Base-by-base conservation (phyloP, 64 coral and sea anemone genomes). In the Acropora yongei region DNA sequence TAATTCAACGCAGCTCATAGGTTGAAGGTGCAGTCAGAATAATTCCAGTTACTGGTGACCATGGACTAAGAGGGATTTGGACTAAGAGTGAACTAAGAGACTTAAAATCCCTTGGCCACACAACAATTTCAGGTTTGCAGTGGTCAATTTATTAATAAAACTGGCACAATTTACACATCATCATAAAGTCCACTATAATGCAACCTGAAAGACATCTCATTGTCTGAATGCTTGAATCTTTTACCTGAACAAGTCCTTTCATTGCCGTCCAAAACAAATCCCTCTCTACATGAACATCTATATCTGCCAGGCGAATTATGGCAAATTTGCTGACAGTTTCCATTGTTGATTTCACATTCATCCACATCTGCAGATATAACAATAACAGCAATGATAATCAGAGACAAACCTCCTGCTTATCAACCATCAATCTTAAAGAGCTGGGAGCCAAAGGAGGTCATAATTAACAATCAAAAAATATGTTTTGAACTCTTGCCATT, bases 231-330 rank as follows among this genome's bases (percentile, higher is more conserved):
- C n/a, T n/a, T n/a, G n/a, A 17, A 8, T 66, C 1, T 9, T 55
- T 61, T 84, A 84, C 81, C 81, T 84, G 81, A 84, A 45, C 81
- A 84, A 0, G 81, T 84, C 17, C 43, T 47, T 48, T 11, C 20
- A 17, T 84, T 84, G 1, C 42, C n/a, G 60, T 84, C 81, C 45
- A 84, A 20, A 2, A 48, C 7, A 44, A 69, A 84, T 3, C 81
- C 81, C 11, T 84, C 42, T 10, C 67, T 69, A 17, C 81, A 84
- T 1, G 7, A 68, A 44, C 81, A 84, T 10, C 41, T 42, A 19
- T 84, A 44, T 8, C 81, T 48, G 1, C 81, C 81, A 47, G 1
- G n/a, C 16, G 20, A 1, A 19, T 84, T 84, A 68, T 19, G 13
- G 12, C 81, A 84, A 1, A 8, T 69, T 17, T 20, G 11, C 41